phyloP scores from a whole-genome alignment of 2,113 vertebrate species.

The Chamaea fasciata region DNA sequence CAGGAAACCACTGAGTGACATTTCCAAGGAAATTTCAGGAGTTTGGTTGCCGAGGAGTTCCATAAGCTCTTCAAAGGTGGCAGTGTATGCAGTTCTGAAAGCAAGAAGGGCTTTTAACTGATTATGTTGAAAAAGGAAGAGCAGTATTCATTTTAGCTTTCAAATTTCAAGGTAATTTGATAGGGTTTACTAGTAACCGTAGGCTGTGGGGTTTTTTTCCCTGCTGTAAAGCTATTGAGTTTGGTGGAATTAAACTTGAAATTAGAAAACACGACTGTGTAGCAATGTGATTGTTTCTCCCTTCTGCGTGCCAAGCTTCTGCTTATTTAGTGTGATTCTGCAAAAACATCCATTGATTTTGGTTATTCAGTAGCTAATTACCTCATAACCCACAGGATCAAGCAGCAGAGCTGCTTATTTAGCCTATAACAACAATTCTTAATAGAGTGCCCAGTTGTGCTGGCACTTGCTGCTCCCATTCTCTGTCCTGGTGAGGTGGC shows the following conservation, averaged over 20 bases:
- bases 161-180: neutral
- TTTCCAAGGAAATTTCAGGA: neutral
- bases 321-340: constrained; percentile 1
- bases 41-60: neutral
- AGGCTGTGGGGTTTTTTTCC: neutral
- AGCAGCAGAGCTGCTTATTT: constrained; percentile 12
- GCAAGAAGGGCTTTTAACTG: neutral
- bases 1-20: neutral
- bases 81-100: neutral
- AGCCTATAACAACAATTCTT: neutral
- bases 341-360: constrained; percentile 35
- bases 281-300: neutral
- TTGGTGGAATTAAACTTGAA: constrained; percentile 5
- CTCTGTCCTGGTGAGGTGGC: neutral
- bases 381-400: neutral
- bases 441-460: neutral
- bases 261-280: neutral
- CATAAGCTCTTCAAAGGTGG: neutral
- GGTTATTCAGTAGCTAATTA: constrained; percentile 39
- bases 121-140: neutral
- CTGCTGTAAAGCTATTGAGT: neutral
- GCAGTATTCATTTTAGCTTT: neutral
- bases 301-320: neutral
- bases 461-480: neutral
- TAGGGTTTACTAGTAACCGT: neutral